These are phyloP conservation scores for Centropus bengalensis DNA, from an alignment of 2,113 vertebrate species.

Conservation along the genomic window DNA sequence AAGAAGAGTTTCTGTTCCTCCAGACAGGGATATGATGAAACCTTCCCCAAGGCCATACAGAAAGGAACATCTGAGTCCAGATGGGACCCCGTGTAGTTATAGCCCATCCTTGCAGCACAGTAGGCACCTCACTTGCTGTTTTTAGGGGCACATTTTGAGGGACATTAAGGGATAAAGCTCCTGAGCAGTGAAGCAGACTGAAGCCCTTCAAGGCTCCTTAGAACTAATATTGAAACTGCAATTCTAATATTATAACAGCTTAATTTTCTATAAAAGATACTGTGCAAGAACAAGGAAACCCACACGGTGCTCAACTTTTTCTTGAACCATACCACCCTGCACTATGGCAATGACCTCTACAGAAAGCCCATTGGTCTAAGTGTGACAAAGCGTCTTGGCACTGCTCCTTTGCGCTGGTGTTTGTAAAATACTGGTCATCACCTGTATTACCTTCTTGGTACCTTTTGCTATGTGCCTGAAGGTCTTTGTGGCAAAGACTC, in stretches of 20 bases:
- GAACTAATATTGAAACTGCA: neutral
- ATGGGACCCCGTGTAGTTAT: neutral
- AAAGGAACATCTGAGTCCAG: neutral
- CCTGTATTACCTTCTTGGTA: accelerated
- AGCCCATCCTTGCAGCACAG: neutral
- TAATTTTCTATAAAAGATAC: neutral
- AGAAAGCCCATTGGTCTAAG: neutral
- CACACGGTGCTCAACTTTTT: accelerated
- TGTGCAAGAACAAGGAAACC: neutral
- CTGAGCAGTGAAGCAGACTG: neutral
- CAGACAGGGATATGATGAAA: neutral
- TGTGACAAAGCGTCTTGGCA: neutral
- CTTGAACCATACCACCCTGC: accelerated
- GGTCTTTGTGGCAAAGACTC: neutral
- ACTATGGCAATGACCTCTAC: neutral
- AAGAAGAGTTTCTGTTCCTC: neutral
- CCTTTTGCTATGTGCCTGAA: neutral
- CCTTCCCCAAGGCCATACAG: neutral
- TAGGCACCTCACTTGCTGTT: accelerated
- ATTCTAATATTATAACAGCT: neutral
- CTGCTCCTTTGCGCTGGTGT: neutral
- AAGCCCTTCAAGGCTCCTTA: neutral
- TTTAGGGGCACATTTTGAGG: neutral
- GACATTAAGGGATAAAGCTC: neutral
- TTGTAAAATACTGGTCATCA: neutral